Evolutionary conservation across 2,113 vertebrate species (phyloP).

Genomic region (Glaucomys volans): DNA sequence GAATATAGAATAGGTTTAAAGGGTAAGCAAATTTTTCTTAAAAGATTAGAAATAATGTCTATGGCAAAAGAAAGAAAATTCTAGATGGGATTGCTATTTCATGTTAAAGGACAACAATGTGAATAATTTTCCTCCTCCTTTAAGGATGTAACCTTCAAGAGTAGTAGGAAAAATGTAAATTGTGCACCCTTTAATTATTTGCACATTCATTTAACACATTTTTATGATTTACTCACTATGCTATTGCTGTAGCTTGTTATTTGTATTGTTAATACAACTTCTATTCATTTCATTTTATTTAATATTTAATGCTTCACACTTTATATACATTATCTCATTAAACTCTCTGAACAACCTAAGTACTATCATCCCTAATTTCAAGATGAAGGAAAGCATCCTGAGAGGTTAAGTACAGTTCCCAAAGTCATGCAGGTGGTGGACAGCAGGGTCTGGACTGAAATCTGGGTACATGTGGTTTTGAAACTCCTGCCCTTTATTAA

Average conservation of each 20-base stretch:
- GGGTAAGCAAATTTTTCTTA: background rate
- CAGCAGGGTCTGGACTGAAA: background rate
- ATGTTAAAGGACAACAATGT: background rate
- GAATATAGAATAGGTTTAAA: background rate
- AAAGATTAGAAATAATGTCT: background rate
- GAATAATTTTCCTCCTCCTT: background rate
- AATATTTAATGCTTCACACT: background rate
- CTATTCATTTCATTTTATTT: background rate
- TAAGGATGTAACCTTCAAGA: background rate
- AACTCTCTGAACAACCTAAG: background rate
- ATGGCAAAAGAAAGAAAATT: background rate
- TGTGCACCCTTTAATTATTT: background rate
- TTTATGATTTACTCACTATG: background rate
- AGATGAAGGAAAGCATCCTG: background rate
- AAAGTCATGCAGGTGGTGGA: background rate
- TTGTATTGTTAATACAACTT: background rate
- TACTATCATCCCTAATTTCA: background rate
- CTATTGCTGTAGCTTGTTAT: background rate
- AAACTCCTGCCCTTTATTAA: background rate
- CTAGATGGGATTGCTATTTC: background rate
- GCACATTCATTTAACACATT: background rate
- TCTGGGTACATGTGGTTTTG: background rate
- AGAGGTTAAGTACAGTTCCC: background rate
- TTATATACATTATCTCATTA: background rate
- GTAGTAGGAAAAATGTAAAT: background rate